These are phyloP conservation scores for Linyphia triangularis DNA, from an alignment of 2,888 invertebrate genomes.

Conservation along the genomic window DNA sequence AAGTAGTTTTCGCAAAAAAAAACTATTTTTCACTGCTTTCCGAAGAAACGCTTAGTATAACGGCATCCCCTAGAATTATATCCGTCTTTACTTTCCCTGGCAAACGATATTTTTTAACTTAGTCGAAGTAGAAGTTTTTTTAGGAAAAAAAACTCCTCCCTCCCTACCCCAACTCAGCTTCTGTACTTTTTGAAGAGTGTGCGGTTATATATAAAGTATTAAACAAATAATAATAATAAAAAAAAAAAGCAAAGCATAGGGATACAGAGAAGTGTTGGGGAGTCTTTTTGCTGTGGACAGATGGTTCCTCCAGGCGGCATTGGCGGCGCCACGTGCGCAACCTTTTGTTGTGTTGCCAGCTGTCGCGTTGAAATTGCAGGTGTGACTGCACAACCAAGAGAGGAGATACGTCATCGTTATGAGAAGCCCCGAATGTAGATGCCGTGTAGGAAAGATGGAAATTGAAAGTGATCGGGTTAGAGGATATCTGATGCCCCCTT, in stretches of 20 bases:
- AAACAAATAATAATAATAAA: constrained; percentile 62
- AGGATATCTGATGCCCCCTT: background rate
- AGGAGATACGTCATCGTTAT: constrained; percentile 65
- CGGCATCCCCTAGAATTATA: constrained; percentile 32
- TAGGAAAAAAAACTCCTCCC: constrained; percentile 8
- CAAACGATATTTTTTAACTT: constrained; percentile 58
- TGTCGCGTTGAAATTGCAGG: constrained; percentile 69
- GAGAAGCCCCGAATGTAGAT: constrained; percentile 38
- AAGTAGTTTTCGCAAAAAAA: constrained; percentile 28
- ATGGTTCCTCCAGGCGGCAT: constrained; percentile 55
- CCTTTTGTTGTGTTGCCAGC: constrained; percentile 74
- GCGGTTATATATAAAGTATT: constrained; percentile 70
- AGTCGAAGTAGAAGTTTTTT: constrained; percentile 14
- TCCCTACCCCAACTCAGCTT: constrained; percentile 8
- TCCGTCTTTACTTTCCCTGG: constrained; percentile 51
- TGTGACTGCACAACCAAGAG: constrained; percentile 63
- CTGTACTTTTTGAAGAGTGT: constrained; percentile 57
- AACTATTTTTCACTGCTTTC: constrained; percentile 24
- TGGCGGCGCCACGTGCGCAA: constrained; percentile 44
- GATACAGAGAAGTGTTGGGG: constrained; percentile 13
- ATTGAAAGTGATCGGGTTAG: constrained; percentile 54
- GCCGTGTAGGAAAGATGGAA: constrained; percentile 25
- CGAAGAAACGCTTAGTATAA: background rate
- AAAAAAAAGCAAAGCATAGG: constrained; percentile 3
- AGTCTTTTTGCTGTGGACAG: constrained; percentile 48